These are phyloP conservation scores for Uropsilus gracilis DNA, from an alignment of 2,113 vertebrate species.

Conservation along the genomic window DNA sequence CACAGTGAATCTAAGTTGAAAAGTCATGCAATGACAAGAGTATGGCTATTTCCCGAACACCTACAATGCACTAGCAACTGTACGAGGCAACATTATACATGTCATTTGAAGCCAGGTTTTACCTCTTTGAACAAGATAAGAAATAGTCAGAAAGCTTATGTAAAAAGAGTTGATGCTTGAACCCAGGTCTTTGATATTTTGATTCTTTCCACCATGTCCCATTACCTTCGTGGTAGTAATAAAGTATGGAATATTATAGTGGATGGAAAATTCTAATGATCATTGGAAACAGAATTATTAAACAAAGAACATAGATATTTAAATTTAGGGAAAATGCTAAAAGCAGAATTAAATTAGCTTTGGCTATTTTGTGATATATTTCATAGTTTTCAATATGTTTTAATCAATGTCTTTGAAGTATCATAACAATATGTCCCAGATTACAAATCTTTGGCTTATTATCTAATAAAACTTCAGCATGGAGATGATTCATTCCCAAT, in stretches of 20 bases:
- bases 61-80: background rate
- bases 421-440: background rate
- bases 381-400: background rate
- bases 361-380: background rate
- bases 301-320: background rate
- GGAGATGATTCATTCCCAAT: background rate
- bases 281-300: background rate
- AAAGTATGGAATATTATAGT: background rate
- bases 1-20: conserved; percentile 12
- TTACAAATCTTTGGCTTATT: background rate
- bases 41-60: background rate
- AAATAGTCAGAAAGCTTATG: background rate
- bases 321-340: background rate
- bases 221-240: background rate
- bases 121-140: background rate
- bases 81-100: background rate
- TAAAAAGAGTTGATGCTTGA: background rate
- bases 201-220: background rate
- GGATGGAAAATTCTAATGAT: background rate
- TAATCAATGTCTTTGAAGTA: background rate
- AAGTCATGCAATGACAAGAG: background rate
- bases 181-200: background rate
- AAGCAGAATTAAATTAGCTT: background rate
- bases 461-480: background rate
- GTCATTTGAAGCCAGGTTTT: background rate